Percentiles rank a stretch among this genome's conserved stretches.
phyloP scores from a whole-genome alignment of 2,888 invertebrate species.

The Drosophila formosana region DNA sequence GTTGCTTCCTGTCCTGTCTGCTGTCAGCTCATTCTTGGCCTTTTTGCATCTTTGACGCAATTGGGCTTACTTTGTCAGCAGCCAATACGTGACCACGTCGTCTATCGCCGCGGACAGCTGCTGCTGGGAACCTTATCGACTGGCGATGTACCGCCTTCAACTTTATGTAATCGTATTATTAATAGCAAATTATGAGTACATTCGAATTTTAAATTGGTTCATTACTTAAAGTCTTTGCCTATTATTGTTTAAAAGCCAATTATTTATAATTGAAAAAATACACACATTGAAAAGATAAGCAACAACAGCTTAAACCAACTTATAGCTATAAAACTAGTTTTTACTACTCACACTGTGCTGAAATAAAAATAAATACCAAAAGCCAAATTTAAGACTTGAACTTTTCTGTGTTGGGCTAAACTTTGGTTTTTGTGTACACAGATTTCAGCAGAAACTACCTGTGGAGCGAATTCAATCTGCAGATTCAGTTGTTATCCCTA shows the following conservation, averaged over 20 bases:
- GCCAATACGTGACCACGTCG: conserved; percentile 61
- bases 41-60: conserved; percentile 26
- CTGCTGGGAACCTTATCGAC: conserved; percentile 9
- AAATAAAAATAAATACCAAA: conserved; percentile 13
- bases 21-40: conserved; percentile 28
- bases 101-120: conserved; percentile 3
- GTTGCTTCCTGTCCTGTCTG: conserved; percentile 16
- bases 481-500: conserved; percentile 22
- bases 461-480: conserved; percentile 49
- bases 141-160: conserved; percentile 1
- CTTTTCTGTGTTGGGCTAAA: conserved; percentile 25
- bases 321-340: conserved; percentile 13
- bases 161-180: conserved; percentile 64
- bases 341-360: conserved; percentile 20
- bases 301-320: conserved; percentile 1
- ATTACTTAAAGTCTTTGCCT: conserved; percentile 1
- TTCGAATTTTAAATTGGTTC: background rate
- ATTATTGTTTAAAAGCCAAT: background rate
- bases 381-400: conserved; percentile 24
- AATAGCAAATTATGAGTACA: conserved; percentile 40
- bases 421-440: conserved; percentile 29
- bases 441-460: conserved; percentile 36
- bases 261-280: conserved; percentile 8
- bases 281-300: background rate
- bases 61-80: conserved; percentile 60